A percentile compares a stretch with the other conserved stretches of the same genome.
Evolutionary conservation across 2,888 invertebrate species (phyloP).

Genomic region (Rhogogaster chlorosoma): DNA sequence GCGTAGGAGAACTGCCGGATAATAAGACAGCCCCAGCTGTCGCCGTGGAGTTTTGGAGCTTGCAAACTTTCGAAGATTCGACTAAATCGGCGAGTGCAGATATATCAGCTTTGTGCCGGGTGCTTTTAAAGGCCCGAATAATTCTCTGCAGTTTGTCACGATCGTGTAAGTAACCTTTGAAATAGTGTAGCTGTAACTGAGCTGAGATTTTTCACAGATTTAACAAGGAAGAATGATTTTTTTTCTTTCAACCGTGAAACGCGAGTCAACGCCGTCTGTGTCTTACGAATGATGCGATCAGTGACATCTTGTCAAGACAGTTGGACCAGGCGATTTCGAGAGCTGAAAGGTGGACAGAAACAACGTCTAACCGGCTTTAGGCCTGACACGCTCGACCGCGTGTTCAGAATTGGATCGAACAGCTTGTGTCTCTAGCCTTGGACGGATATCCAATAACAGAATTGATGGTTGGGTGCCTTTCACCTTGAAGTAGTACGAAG

Average conservation of each 20-base stretch:
- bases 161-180: not conserved
- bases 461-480: conserved; percentile 21
- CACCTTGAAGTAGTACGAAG: not conserved
- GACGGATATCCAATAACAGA: conserved; percentile 46
- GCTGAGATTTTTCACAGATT: not conserved
- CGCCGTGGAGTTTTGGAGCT: conserved; percentile 34
- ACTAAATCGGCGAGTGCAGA: conserved; percentile 16
- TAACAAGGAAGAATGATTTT: not conserved
- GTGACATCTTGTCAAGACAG: conserved; percentile 16
- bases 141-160: conserved; percentile 33
- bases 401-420: conserved; percentile 44
- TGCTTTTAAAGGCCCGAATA: conserved; percentile 39
- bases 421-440: conserved; percentile 36
- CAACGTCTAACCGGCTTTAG: conserved; percentile 17
- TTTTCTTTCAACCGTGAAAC: not conserved
- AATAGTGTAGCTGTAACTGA: not conserved
- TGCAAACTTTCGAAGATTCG: conserved; percentile 36
- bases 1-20: not conserved
- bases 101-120: conserved; percentile 36
- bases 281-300: conserved; percentile 18
- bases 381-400: conserved; percentile 33
- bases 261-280: not conserved
- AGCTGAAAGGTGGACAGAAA: conserved; percentile 40
- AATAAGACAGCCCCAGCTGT: conserved; percentile 34
- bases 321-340: conserved; percentile 13